Conservation (phyloP, 2,888 invertebrate species). For the Drosophila helvetica region DNA sequence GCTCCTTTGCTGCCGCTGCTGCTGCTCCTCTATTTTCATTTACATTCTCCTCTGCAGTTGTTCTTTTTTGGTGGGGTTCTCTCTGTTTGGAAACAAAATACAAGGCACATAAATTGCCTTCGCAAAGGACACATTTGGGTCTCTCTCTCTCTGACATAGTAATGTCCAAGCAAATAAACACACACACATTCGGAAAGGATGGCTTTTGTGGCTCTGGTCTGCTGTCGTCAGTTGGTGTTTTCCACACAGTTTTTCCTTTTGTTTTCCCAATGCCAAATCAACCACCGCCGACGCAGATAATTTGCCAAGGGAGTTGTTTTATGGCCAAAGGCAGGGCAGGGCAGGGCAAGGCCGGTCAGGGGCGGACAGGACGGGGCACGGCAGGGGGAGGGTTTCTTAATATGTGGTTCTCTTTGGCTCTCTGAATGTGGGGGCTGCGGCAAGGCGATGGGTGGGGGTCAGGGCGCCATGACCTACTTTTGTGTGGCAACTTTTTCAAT, state of each 20-base stretch:
- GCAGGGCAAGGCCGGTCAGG: slow-evolving; percentile 8
- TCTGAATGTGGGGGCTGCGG: background rate
- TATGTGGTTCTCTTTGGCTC: slow-evolving; percentile 8
- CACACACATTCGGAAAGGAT: background rate
- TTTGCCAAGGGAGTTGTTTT: slow-evolving; percentile 61
- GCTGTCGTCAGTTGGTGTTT: slow-evolving; percentile 69
- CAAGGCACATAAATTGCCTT: slow-evolving; percentile 46
- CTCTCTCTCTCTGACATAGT: slow-evolving; percentile 14
- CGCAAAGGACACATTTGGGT: slow-evolving; percentile 51
- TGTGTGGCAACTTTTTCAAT: slow-evolving; percentile 68
- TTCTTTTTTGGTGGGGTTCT: slow-evolving; percentile 4
- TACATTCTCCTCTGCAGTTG: slow-evolving; percentile 21
- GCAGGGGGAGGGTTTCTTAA: background rate
- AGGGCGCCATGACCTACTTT: slow-evolving; percentile 70
- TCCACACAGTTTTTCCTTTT: slow-evolving; percentile 55
- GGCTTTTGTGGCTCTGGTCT: slow-evolving; percentile 10
- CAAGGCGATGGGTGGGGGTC: slow-evolving; percentile 6
- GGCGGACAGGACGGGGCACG: slow-evolving; percentile 3
- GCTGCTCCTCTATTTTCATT: slow-evolving; percentile 14
- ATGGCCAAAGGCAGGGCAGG: slow-evolving; percentile 35
- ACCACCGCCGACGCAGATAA: slow-evolving; percentile 73
- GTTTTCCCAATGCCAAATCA: slow-evolving; percentile 66
- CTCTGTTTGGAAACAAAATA: slow-evolving; percentile 31
- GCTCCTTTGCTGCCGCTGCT: background rate
- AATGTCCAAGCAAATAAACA: slow-evolving; percentile 63